phyloP scores from a whole-genome alignment of 1,140 invertebrate species.

The Aphaenogaster ashmeadi region DNA sequence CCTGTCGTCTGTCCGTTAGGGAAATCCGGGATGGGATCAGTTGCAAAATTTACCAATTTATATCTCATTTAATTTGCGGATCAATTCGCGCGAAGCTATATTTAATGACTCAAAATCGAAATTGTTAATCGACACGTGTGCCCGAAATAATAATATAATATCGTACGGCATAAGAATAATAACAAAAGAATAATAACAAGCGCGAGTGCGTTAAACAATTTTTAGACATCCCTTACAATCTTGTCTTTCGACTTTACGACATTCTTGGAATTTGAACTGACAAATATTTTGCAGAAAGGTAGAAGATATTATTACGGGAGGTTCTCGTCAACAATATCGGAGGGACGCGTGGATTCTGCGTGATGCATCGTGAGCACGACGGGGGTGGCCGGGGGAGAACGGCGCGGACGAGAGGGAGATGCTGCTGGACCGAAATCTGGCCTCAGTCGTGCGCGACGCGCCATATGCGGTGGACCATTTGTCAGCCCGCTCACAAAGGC shows the following conservation, averaged over 20 bases:
- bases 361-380: constrained; percentile 49
- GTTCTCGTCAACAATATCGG: constrained; percentile 27
- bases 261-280: neutral
- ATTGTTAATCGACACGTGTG: neutral
- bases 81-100: neutral
- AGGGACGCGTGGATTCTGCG: constrained; percentile 70
- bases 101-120: neutral
- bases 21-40: constrained; percentile 38
- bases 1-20: constrained; percentile 33
- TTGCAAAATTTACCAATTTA: neutral
- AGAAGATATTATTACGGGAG: constrained; percentile 27
- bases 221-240: neutral
- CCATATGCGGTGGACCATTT: constrained; percentile 83
- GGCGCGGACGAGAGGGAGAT: constrained; percentile 62
- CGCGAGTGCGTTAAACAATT: neutral
- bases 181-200: neutral
- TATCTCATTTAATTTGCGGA: constrained; percentile 11
- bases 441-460: constrained; percentile 84
- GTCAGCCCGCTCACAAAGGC: constrained; percentile 77
- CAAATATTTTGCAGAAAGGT: neutral
- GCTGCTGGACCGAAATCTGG: constrained; percentile 80
- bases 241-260: neutral
- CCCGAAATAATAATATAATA: neutral
- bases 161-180: too few species aligned
- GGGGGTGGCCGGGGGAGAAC: constrained; percentile 17